A percentile compares a stretch with the other conserved stretches of the same genome.
Evolutionary conservation across 2,113 vertebrate species (phyloP).

Genomic region (Pelmatolapia mariae): DNA sequence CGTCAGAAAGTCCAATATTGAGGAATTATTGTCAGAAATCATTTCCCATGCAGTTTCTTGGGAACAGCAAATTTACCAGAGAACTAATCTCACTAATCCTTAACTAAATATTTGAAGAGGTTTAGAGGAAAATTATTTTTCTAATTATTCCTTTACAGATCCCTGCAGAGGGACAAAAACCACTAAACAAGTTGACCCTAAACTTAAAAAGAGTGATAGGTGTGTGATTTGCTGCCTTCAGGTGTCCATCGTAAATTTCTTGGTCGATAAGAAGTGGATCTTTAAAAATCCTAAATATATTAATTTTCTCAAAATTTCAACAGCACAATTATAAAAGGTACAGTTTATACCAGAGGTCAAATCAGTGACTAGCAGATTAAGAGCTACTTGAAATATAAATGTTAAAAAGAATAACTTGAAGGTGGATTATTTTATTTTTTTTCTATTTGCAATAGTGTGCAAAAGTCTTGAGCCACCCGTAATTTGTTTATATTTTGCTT

Average conservation of each 20-base stretch:
- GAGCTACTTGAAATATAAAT: not conserved
- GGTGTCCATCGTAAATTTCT: not conserved
- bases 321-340: not conserved
- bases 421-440: too few species aligned
- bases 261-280: not conserved
- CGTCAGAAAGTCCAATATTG: not conserved
- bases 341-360: not conserved
- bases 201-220: not conserved
- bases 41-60: not conserved
- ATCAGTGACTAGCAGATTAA: not conserved
- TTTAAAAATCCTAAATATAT: not conserved
- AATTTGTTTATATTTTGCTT: not conserved
- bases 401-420: not conserved
- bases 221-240: conserved; percentile 4
- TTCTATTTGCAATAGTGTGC: not conserved
- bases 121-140: not conserved
- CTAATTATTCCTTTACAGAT: not conserved
- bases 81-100: not conserved
- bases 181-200: not conserved
- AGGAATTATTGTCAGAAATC: not conserved
- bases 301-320: not conserved
- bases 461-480: not conserved
- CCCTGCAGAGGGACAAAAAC: not conserved
- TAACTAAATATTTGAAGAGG: not conserved
- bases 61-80: not conserved